Percentiles rank a stretch among this genome's conserved stretches.
phyloP scores from a whole-genome alignment of 2,888 invertebrate genomes.

The Limnephilus marmoratus region DNA sequence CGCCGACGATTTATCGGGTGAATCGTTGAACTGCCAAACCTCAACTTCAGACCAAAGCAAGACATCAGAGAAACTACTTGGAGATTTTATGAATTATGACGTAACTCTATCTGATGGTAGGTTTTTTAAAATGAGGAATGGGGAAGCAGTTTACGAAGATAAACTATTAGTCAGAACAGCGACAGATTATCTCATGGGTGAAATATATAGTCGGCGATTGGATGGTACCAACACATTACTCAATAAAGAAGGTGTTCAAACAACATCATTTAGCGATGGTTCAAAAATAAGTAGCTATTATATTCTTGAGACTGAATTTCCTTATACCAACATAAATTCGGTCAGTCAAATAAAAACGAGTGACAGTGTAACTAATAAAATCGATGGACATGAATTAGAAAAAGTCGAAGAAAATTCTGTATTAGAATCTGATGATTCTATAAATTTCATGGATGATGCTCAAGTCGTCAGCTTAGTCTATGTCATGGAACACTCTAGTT shows the following conservation, averaged over 20 bases:
- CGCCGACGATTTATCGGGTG: constrained; percentile 8
- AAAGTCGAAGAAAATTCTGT: constrained; percentile 71
- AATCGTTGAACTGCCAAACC: background rate
- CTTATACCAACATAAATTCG: background rate
- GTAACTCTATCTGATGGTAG: constrained; percentile 68
- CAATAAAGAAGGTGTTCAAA: constrained; percentile 73
- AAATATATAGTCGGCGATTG: constrained; percentile 73
- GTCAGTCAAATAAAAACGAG: background rate
- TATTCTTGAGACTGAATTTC: constrained; percentile 66
- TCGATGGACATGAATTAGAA: background rate
- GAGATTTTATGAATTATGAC: constrained; percentile 27
- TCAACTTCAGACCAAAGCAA: background rate
- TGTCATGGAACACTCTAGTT: constrained; percentile 76
- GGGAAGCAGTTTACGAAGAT: constrained; percentile 69
- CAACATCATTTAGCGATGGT: constrained; percentile 73
- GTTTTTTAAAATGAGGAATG: constrained; percentile 70
- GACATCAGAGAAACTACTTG: background rate
- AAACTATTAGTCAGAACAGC: constrained; percentile 72
- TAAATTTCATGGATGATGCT: constrained; percentile 66
- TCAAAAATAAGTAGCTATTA: constrained; percentile 72
- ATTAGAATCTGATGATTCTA: constrained; percentile 71
- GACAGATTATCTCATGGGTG: constrained; percentile 73
- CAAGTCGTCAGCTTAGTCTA: constrained; percentile 69
- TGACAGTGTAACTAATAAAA: background rate
- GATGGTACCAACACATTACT: constrained; percentile 73